A percentile compares a stretch with the other conserved stretches of the same genome.
Conservation (phyloP, 2,113 vertebrate genomes). For the Chamaetylas fuelleborni region DNA sequence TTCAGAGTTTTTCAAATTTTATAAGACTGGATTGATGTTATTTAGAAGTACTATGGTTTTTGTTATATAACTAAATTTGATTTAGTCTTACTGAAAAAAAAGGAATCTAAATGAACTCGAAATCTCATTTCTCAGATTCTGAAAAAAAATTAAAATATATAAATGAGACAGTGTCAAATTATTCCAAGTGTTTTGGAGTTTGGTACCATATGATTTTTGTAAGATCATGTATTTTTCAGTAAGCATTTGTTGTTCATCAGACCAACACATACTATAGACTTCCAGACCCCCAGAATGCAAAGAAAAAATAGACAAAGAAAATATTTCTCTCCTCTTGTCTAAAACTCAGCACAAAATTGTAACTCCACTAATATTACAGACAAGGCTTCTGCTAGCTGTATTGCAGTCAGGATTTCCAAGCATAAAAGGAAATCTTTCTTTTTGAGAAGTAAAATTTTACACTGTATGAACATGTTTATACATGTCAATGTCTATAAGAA, state of each 20-base stretch:
- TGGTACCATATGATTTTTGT: background rate
- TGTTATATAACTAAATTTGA: background rate
- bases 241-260: background rate
- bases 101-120: background rate
- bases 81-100: background rate
- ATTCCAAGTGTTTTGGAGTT: background rate
- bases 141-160: background rate
- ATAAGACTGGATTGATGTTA: background rate
- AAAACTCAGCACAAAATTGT: background rate
- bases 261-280: background rate
- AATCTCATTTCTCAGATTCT: background rate
- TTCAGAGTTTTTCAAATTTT: background rate
- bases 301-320: background rate
- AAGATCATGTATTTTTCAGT: background rate
- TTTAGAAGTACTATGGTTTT: background rate
- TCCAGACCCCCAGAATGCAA: background rate
- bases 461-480: background rate
- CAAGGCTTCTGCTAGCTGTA: background rate
- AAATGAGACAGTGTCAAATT: background rate
- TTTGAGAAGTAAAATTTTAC: background rate
- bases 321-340: background rate
- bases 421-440: background rate
- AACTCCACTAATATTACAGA: background rate
- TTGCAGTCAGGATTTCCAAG: background rate
- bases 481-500: background rate